These are phyloP conservation scores for Lepidocyrtinus sp. DNA, from an alignment of 2,888 invertebrate genomes.

Conservation along the genomic window DNA sequence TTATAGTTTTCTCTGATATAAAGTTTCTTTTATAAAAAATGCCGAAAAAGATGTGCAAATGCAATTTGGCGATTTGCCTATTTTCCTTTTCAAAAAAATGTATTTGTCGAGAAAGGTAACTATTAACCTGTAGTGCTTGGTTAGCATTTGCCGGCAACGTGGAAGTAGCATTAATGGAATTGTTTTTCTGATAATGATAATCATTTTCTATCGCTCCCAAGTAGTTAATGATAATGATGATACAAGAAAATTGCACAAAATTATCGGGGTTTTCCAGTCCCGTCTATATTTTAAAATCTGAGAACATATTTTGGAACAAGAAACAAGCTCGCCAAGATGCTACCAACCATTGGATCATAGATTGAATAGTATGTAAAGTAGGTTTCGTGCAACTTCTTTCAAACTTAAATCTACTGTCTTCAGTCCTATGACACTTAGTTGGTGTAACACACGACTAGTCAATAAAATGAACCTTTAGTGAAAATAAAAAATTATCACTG, in stretches of 20 bases:
- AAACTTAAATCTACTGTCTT: too few relatives aligned
- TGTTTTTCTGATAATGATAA: slow-evolving; percentile 10
- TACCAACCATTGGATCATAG: too few relatives aligned
- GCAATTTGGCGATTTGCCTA: slow-evolving; percentile 45
- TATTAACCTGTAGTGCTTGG: neutral
- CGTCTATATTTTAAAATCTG: too few relatives aligned
- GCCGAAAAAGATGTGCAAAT: slow-evolving; percentile 36
- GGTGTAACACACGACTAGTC: neutral
- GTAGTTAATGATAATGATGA: slow-evolving; percentile 21
- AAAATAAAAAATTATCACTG: neutral
- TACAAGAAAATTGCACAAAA: slow-evolving; percentile 20
- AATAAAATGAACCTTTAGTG: neutral
- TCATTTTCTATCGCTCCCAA: slow-evolving; percentile 14
- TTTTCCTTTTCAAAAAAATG: neutral
- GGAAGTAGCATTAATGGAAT: neutral
- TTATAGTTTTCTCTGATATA: neutral
- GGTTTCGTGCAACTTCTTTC: too few relatives aligned
- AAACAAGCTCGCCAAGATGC: too few relatives aligned
- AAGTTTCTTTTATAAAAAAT: neutral
- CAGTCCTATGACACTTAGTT: too few relatives aligned
- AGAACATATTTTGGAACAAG: too few relatives aligned
- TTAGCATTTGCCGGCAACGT: neutral
- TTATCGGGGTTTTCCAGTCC: slow-evolving; percentile 9
- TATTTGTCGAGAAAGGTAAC: neutral
- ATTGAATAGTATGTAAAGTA: too few relatives aligned